These are phyloP conservation scores for Choloepus didactylus DNA, from an alignment of 2,797 vertebrate species.

Conservation along the genomic window DNA sequence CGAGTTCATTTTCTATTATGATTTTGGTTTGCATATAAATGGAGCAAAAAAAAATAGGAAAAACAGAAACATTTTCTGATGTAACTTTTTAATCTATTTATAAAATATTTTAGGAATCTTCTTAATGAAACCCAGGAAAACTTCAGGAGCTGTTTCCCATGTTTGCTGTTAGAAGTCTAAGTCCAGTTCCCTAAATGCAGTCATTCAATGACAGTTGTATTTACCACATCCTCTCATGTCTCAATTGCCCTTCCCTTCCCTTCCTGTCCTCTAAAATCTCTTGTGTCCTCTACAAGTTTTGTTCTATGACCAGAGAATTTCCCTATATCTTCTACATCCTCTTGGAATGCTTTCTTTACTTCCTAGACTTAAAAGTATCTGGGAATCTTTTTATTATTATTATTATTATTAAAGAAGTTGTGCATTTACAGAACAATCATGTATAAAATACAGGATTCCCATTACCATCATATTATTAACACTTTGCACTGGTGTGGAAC, in stretches of 20 bases:
- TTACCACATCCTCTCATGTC: background rate
- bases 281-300: background rate
- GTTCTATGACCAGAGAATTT: background rate
- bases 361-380: background rate
- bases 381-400: background rate
- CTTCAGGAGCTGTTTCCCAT: background rate
- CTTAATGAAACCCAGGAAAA: background rate
- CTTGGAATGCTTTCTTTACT: background rate
- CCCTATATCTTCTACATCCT: background rate
- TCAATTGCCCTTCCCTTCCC: background rate
- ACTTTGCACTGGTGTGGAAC: too few relatives aligned
- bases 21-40: constrained; percentile 62
- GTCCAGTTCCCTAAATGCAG: too few relatives aligned
- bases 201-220: background rate
- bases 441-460: too few relatives aligned
- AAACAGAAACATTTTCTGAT: background rate
- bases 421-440: too few relatives aligned
- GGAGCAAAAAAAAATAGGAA: constrained; percentile 15
- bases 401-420: too few relatives aligned
- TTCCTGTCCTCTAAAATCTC: background rate
- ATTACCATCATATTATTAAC: too few relatives aligned
- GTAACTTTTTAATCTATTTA: constrained; percentile 33
- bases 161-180: background rate
- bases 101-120: background rate
- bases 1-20: background rate